phyloP scores from a whole-genome alignment of 2,888 invertebrate species.

The Corythucha ciliata region DNA sequence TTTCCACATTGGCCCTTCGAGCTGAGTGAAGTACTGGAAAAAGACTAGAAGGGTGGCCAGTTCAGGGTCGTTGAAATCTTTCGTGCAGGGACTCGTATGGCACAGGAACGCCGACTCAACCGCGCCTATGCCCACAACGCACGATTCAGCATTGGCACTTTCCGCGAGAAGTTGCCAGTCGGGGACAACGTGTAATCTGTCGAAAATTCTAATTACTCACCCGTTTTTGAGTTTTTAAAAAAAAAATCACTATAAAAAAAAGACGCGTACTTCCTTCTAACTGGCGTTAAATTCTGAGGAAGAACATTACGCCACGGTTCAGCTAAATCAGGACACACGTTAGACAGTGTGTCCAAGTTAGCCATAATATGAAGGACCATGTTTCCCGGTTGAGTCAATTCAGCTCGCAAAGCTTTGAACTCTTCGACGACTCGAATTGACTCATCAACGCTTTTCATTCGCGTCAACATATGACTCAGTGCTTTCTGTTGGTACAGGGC shows the following conservation, averaged over 20 bases:
- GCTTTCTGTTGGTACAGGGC: slow-evolving; percentile 69
- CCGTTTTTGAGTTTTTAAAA: slow-evolving; percentile 6
- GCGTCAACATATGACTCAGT: slow-evolving; percentile 55
- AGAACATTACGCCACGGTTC: slow-evolving; percentile 49
- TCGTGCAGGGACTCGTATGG: slow-evolving; percentile 58
- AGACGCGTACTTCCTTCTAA: slow-evolving; percentile 37
- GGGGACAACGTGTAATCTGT: slow-evolving; percentile 43
- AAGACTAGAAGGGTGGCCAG: slow-evolving; percentile 66
- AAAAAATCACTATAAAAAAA: not conserved
- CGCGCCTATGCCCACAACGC: slow-evolving; percentile 69
- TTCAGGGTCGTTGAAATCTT: slow-evolving; percentile 52
- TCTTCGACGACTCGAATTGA: slow-evolving; percentile 46
- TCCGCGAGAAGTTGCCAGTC: slow-evolving; percentile 45
- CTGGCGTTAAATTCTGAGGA: slow-evolving; percentile 38
- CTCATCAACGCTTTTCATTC: slow-evolving; percentile 46
- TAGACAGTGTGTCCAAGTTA: slow-evolving; percentile 53
- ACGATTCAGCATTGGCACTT: slow-evolving; percentile 42
- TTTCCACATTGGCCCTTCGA: slow-evolving; percentile 85
- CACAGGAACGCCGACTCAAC: slow-evolving; percentile 67
- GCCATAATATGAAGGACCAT: slow-evolving; percentile 63
- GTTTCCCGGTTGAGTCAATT: slow-evolving; percentile 52
- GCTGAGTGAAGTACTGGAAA: slow-evolving; percentile 75
- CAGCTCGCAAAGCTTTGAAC: slow-evolving; percentile 50
- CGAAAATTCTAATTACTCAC: slow-evolving; percentile 13
- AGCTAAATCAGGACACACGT: slow-evolving; percentile 44